Conservation (phyloP, 2,888 invertebrate species). For the Sinentomon sp. region DNA sequence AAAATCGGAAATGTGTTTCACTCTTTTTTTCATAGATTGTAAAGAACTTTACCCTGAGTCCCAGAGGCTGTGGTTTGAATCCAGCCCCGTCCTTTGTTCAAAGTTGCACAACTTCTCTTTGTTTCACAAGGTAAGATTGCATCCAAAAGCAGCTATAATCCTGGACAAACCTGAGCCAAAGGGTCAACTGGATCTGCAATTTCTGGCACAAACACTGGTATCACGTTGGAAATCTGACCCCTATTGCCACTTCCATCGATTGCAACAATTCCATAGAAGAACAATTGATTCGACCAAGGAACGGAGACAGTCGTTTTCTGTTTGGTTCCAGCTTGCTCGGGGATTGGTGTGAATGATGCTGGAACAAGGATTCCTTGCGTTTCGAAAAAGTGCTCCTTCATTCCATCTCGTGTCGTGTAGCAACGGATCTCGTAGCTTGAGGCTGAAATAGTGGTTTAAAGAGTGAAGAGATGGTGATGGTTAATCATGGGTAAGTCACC, state of each 20-base stretch:
- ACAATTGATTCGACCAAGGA: slow-evolving; percentile 18
- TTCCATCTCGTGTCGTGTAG: slow-evolving; percentile 16
- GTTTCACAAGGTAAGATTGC: slow-evolving; percentile 15
- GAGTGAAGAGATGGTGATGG: not conserved
- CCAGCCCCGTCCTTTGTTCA: no score
- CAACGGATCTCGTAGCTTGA: slow-evolving; percentile 18
- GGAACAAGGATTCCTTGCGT: slow-evolving; percentile 17
- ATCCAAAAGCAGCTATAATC: slow-evolving; percentile 15
- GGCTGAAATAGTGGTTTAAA: slow-evolving; percentile 11
- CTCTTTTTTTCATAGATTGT: no score
- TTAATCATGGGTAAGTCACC: not conserved
- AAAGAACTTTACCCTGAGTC: no score
- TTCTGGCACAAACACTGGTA: slow-evolving; percentile 17
- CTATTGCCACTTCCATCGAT: slow-evolving; percentile 17
- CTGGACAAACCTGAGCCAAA: no score
- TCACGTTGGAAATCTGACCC: slow-evolving; percentile 18
- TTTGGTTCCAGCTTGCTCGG: slow-evolving; percentile 16
- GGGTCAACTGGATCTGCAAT: no score
- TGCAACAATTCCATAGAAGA: slow-evolving; percentile 19
- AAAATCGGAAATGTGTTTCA: no score
- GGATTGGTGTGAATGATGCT: slow-evolving; percentile 16
- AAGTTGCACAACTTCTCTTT: no score
- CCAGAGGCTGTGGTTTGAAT: no score
- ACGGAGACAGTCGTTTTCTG: slow-evolving; percentile 17
- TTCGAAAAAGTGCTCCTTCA: slow-evolving; percentile 17